These are phyloP conservation scores for Ypsolopha scabrella DNA, from an alignment of 2,888 invertebrate genomes.

Conservation along the genomic window DNA sequence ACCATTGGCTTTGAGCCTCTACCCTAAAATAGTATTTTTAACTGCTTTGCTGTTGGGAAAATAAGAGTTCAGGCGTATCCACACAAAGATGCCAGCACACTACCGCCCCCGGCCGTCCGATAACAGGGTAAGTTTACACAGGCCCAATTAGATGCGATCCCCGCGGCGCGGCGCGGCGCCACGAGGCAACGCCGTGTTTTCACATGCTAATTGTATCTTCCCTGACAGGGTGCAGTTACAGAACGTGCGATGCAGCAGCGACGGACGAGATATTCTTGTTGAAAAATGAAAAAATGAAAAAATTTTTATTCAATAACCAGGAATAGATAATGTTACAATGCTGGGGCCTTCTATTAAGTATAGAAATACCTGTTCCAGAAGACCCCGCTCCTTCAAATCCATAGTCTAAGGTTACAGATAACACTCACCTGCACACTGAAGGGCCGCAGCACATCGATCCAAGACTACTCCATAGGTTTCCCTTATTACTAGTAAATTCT, in stretches of 20 bases:
- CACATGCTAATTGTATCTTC: conserved; percentile 21
- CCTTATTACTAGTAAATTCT: conserved; percentile 40
- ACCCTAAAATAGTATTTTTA: too few relatives aligned
- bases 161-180: conserved; percentile 25
- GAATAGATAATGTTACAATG: too few relatives aligned
- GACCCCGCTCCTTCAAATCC: too few relatives aligned
- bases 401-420: too few relatives aligned
- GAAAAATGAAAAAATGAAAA: too few relatives aligned
- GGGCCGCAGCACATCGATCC: conserved; percentile 30
- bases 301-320: too few relatives aligned
- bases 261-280: neutral
- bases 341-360: too few relatives aligned
- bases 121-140: conserved; percentile 64
- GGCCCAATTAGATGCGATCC: conserved; percentile 60
- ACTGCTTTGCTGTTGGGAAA: too few relatives aligned
- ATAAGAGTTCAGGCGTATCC: too few relatives aligned
- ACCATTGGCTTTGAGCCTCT: too few relatives aligned
- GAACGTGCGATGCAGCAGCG: neutral
- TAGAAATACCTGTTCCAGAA: too few relatives aligned
- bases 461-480: conserved; percentile 82
- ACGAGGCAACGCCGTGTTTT: conserved; percentile 36
- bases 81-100: neutral
- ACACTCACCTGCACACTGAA: conserved; percentile 29
- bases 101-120: conserved; percentile 52
- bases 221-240: neutral